Percentiles rank a stretch among this genome's conserved stretches.
phyloP scores from a whole-genome alignment of 2,113 vertebrate species.

The Myrmecobius fasciatus region DNA sequence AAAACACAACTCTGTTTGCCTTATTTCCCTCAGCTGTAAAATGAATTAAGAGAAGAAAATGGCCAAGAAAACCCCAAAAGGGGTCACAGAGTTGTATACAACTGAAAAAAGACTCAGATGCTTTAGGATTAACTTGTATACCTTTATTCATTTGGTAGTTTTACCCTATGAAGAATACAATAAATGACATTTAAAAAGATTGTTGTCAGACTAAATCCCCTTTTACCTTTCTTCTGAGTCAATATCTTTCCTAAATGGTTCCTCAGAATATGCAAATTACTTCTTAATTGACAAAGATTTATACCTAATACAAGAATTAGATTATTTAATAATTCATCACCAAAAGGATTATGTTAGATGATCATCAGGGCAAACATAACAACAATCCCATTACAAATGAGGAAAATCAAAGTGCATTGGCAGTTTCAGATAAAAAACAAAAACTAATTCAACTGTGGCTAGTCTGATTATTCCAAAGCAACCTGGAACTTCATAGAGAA shows the following conservation, averaged over 20 bases:
- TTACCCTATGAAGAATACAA: constrained; percentile 76
- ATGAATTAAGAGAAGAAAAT: no score
- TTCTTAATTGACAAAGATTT: constrained; percentile 49
- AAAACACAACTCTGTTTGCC: no score
- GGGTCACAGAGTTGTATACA: no score
- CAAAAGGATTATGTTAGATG: constrained; percentile 46
- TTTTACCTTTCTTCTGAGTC: constrained; percentile 67
- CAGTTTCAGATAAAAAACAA: neutral
- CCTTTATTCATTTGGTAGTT: constrained; percentile 65
- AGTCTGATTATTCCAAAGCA: constrained; percentile 15
- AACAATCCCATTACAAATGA: neutral
- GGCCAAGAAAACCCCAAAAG: no score
- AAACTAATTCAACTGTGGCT: constrained; percentile 1
- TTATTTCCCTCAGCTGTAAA: no score
- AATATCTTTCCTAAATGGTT: constrained; percentile 58
- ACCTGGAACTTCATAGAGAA: constrained; percentile 43
- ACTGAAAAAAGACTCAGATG: neutral
- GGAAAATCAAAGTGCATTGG: neutral
- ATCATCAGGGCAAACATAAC: constrained; percentile 30
- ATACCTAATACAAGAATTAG: constrained; percentile 49
- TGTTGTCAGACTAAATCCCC: constrained; percentile 69
- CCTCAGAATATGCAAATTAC: constrained; percentile 58
- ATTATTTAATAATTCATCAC: constrained; percentile 51
- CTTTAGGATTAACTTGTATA: constrained; percentile 71
- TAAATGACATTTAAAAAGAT: constrained; percentile 75